phyloP scores from a whole-genome alignment of 2,113 vertebrate species.

The Esox niger region DNA sequence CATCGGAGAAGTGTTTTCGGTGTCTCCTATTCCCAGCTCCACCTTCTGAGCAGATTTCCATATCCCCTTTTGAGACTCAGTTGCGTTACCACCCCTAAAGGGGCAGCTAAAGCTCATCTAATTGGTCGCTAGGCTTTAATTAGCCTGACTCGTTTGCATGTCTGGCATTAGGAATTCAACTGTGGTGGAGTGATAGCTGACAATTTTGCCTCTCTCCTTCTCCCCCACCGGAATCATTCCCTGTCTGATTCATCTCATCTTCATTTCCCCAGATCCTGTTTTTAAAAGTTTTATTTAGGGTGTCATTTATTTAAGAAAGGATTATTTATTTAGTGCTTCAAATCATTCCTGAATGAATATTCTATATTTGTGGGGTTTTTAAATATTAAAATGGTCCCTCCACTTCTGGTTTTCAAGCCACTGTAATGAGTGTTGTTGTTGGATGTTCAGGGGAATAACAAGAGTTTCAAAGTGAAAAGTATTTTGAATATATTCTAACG shows the following conservation, averaged over 20 bases:
- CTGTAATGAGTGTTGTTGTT: slow-evolving; percentile 77
- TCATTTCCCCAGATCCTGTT: slow-evolving; percentile 77
- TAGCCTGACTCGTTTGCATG: slow-evolving; percentile 67
- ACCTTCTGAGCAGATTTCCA: slow-evolving; percentile 33
- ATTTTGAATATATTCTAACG: slow-evolving; percentile 76
- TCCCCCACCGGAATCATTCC: slow-evolving; percentile 26
- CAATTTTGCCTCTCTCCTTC: slow-evolving; percentile 42
- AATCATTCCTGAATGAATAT: slow-evolving; percentile 81
- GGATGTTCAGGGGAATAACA: slow-evolving; percentile 74
- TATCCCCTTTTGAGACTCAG: slow-evolving; percentile 32
- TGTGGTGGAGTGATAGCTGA: slow-evolving; percentile 72
- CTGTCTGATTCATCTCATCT: slow-evolving; percentile 74
- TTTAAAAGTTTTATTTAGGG: slow-evolving; percentile 82
- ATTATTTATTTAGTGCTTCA: slow-evolving; percentile 83
- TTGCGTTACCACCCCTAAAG: slow-evolving; percentile 52
- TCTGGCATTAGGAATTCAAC: slow-evolving; percentile 68
- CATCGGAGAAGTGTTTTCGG: slow-evolving; percentile 17
- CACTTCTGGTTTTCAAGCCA: slow-evolving; percentile 68
- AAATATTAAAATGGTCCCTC: slow-evolving; percentile 77
- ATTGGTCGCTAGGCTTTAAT: slow-evolving; percentile 70
- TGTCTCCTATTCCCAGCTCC: slow-evolving; percentile 20
- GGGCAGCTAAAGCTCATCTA: slow-evolving; percentile 58
- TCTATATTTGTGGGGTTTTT: slow-evolving; percentile 80
- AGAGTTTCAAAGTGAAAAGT: slow-evolving; percentile 78
- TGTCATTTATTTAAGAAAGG: slow-evolving; percentile 83